Evolutionary conservation across 2,113 vertebrate genomes (phyloP).

Genomic region (Onychostruthus taczanowskii): DNA sequence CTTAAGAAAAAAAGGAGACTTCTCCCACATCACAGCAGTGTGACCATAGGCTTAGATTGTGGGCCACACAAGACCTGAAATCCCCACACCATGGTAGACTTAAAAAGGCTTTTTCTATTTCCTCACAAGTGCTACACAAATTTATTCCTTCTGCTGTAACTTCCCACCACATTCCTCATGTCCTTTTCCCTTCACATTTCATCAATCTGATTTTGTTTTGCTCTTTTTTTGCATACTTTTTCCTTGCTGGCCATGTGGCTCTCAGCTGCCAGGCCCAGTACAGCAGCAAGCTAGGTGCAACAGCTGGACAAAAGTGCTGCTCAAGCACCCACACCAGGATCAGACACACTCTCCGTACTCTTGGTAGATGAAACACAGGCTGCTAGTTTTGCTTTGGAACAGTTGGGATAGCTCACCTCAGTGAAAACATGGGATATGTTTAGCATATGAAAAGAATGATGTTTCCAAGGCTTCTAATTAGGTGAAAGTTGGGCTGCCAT

Average conservation of each 20-base stretch:
- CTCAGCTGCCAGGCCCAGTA: not conserved
- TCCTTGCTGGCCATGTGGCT: not conserved
- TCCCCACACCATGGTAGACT: rapidly evolving
- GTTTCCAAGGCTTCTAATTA: not conserved
- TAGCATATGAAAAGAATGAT: not conserved
- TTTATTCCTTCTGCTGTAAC: not conserved
- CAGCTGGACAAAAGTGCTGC: not conserved
- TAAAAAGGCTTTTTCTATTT: not conserved
- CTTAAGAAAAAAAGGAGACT: not conserved
- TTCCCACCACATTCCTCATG: not conserved
- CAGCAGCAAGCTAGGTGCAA: not conserved
- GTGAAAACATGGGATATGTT: not conserved
- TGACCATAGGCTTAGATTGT: not conserved
- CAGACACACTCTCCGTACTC: not conserved
- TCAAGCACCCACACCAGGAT: not conserved
- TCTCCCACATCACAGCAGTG: not conserved
- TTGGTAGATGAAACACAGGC: not conserved
- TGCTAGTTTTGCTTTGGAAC: not conserved
- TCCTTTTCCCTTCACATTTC: not conserved
- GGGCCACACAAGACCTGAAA: not conserved
- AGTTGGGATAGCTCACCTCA: not conserved
- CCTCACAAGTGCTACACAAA: not conserved
- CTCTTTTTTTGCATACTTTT: not conserved
- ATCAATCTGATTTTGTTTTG: not conserved
- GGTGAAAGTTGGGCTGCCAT: not conserved